phyloP scores from a whole-genome alignment of 2,888 invertebrate species.

The Drosophila algonquin region DNA sequence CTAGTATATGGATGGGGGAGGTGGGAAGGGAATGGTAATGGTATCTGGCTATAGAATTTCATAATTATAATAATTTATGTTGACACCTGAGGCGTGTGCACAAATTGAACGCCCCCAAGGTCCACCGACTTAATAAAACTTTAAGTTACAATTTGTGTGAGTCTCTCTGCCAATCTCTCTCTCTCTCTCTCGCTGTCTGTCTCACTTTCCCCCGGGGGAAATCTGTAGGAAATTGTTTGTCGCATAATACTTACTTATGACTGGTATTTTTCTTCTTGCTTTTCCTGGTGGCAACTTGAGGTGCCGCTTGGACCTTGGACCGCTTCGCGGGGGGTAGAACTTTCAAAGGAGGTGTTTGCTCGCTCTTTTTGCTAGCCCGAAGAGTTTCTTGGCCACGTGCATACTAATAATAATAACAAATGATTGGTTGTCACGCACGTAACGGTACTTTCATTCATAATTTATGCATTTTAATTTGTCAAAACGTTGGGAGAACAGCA shows the following conservation, averaged over 20 bases:
- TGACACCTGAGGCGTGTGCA: constrained; percentile 73
- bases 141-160: constrained; percentile 44
- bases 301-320: constrained; percentile 9
- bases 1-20: neutral
- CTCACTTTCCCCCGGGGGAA: constrained; percentile 39
- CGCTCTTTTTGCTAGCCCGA: neutral
- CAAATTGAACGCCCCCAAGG: constrained; percentile 48
- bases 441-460: constrained; percentile 81
- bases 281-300: constrained; percentile 26
- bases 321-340: neutral
- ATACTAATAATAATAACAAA: constrained; percentile 79
- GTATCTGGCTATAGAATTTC: constrained; percentile 55
- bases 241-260: constrained; percentile 47
- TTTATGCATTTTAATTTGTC: constrained; percentile 81
- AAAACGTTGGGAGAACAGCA: constrained; percentile 38
- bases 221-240: constrained; percentile 43
- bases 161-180: neutral
- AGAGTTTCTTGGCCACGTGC: constrained; percentile 58
- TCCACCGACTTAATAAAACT: constrained; percentile 52
- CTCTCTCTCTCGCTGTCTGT: neutral
- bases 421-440: constrained; percentile 80
- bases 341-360: neutral
- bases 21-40: constrained; percentile 4
- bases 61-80: constrained; percentile 76
- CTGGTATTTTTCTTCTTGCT: constrained; percentile 30